Evolutionary conservation across 2,888 invertebrate genomes (phyloP).

Genomic region (Pandemis heparana): DNA sequence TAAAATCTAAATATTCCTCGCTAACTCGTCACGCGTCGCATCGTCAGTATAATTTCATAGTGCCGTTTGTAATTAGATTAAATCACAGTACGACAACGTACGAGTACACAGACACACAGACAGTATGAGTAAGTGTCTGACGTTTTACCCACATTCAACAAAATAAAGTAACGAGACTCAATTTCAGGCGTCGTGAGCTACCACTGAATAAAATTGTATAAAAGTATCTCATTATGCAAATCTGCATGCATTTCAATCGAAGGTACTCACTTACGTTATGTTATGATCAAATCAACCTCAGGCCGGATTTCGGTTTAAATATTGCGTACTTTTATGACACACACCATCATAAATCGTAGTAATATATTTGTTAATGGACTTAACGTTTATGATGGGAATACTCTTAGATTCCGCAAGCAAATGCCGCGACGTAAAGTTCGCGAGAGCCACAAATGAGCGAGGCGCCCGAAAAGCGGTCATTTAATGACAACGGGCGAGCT

Average conservation of each 20-base stretch:
- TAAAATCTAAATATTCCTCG: neutral
- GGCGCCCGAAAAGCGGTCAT: neutral
- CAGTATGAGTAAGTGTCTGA: too few species aligned
- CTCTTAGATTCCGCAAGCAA: neutral
- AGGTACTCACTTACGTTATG: neutral
- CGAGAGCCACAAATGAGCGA: neutral
- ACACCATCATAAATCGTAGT: neutral
- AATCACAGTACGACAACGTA: neutral
- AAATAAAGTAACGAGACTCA: slow-evolving; percentile 25
- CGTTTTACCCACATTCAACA: neutral
- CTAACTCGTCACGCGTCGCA: neutral
- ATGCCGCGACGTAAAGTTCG: neutral
- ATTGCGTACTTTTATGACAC: neutral
- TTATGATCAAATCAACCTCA: neutral
- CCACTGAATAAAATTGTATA: slow-evolving; percentile 9
- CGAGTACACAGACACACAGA: too few species aligned
- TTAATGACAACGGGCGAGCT: neutral
- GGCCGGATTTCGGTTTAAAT: neutral
- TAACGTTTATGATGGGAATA: neutral
- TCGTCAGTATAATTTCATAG: neutral
- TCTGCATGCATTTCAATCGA: slow-evolving; percentile 23
- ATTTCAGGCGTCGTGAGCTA: slow-evolving; percentile 23
- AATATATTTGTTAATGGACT: neutral
- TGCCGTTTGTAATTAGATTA: neutral
- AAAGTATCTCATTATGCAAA: slow-evolving; percentile 11